A percentile compares a stretch with the other conserved stretches of the same genome.
phyloP scores from a whole-genome alignment of 2,888 invertebrate species.

The Eupithecia insigniata region DNA sequence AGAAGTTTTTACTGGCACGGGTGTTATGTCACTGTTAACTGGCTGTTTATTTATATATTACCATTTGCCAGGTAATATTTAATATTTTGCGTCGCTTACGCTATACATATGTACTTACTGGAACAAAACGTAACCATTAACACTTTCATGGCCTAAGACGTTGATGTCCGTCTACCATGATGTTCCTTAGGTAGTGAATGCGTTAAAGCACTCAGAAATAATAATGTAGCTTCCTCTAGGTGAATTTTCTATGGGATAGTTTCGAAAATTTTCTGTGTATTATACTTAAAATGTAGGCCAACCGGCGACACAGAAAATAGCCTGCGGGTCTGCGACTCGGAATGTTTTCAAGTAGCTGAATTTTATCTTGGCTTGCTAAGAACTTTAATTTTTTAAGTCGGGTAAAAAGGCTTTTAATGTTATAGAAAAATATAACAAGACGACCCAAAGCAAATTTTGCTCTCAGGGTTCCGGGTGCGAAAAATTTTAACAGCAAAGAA shows the following conservation, averaged over 20 bases:
- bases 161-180: no score
- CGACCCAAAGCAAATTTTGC: not conserved
- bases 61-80: no score
- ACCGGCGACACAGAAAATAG: not conserved
- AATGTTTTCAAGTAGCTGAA: not conserved
- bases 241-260: not conserved
- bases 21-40: not conserved
- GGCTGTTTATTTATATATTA: not conserved
- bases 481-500: not conserved
- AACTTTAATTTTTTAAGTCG: not conserved
- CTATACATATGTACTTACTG: no score
- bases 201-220: not conserved
- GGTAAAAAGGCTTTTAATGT: not conserved
- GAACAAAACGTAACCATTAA: not conserved
- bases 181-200: no score
- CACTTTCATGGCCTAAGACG: no score
- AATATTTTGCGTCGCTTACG: not conserved
- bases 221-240: not conserved
- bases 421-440: not conserved
- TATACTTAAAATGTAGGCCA: not conserved
- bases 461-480: not conserved
- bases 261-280: not conserved
- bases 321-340: not conserved
- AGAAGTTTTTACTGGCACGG: not conserved
- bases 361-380: not conserved